Evolutionary conservation across 2,888 invertebrate species (phyloP).

Genomic region (Girardia tigrina): DNA sequence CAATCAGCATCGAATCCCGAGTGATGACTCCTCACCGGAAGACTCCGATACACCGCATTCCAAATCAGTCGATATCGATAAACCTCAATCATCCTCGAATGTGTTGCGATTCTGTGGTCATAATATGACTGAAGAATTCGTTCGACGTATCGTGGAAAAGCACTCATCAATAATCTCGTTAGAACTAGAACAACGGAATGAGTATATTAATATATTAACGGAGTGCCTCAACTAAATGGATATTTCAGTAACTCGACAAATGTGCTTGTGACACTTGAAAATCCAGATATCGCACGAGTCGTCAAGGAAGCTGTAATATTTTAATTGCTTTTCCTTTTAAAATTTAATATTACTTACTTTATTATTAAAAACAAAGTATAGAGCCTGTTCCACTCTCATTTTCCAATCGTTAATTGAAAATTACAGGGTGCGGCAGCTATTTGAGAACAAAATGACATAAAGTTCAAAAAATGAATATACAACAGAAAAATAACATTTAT

Average conservation of each 20-base stretch:
- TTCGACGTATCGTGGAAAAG: neutral
- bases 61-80: neutral
- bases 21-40: neutral
- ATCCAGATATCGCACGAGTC: neutral
- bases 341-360: no score
- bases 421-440: no score
- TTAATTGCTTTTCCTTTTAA: no score
- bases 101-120: slow-evolving; percentile 2
- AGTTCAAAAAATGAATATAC: no score
- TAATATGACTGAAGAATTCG: slow-evolving; percentile 23
- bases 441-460: no score
- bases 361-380: no score
- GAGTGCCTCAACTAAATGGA: no score
- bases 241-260: slow-evolving; percentile 10
- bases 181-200: neutral
- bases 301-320: neutral
- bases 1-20: no score
- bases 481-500: no score
- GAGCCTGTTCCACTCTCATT: no score
- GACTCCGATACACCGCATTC: neutral
- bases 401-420: no score
- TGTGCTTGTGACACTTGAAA: neutral
- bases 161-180: neutral
- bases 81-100: neutral
- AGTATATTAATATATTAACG: no score